Evolutionary conservation across 2,888 invertebrate species (phyloP).

Genomic region (Eutolmus rufibarbis): DNA sequence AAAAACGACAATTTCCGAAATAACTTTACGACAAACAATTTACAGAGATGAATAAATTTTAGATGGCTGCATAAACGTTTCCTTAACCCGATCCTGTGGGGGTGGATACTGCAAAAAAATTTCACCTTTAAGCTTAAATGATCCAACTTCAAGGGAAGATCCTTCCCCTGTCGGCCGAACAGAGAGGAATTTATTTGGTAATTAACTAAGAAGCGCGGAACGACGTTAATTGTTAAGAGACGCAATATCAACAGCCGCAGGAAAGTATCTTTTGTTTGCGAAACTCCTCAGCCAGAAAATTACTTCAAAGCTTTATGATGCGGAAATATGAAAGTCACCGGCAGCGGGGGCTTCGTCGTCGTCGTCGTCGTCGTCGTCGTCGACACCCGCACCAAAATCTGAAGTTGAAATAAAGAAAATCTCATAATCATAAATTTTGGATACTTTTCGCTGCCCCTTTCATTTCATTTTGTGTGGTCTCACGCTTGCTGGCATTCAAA

Average conservation of each 20-base stretch:
- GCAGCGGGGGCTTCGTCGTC: neutral
- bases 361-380: neutral
- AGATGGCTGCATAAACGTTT: neutral
- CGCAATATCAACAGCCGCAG: conserved; percentile 49
- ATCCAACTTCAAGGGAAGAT: neutral
- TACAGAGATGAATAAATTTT: neutral
- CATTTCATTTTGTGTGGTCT: neutral
- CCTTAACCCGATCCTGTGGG: neutral
- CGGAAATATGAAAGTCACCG: conserved; percentile 49
- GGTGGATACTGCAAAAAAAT: neutral
- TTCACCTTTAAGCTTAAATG: neutral
- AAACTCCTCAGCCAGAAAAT: conserved; percentile 51
- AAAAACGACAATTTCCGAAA: neutral
- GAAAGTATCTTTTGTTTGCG: conserved; percentile 46
- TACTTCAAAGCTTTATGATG: conserved; percentile 52
- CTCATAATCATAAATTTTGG: conserved; percentile 29
- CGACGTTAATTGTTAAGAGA: conserved; percentile 43
- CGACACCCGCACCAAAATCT: neutral
- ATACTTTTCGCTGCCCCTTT: conserved; percentile 27
- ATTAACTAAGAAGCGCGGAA: conserved; percentile 32
- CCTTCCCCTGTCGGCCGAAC: neutral
- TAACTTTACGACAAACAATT: neutral
- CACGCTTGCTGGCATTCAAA: neutral
- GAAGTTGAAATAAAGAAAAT: conserved; percentile 34
- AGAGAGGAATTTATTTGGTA: conserved; percentile 26